These are phyloP conservation scores for Andricus curvator DNA, from an alignment of 2,888 invertebrate species.

Conservation along the genomic window DNA sequence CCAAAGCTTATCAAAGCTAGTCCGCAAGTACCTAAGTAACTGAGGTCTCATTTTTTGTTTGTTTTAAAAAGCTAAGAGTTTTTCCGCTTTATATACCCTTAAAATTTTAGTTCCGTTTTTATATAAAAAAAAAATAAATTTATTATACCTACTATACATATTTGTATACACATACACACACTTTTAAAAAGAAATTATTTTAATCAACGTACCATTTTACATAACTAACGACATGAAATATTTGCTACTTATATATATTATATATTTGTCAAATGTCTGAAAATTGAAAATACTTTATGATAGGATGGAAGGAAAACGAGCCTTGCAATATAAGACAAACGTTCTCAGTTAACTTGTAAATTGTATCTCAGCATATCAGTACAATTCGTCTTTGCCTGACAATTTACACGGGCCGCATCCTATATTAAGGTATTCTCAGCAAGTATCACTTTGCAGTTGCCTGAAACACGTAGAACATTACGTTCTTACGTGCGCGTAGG, in stretches of 20 bases:
- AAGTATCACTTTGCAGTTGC: constrained; percentile 65
- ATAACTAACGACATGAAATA: constrained; percentile 69
- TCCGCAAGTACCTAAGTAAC: constrained; percentile 61
- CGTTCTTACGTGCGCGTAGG: constrained; percentile 74
- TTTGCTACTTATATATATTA: constrained; percentile 72
- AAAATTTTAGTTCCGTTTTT: constrained; percentile 74
- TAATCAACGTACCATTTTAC: constrained; percentile 72
- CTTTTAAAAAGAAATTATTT: constrained; percentile 74
- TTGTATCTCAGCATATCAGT: constrained; percentile 69
- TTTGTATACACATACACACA: constrained; percentile 72
- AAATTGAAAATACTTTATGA: constrained; percentile 73
- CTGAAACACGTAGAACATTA: constrained; percentile 66
- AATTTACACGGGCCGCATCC: constrained; percentile 67
- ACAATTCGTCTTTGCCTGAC: constrained; percentile 69
- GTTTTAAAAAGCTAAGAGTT: constrained; percentile 52
- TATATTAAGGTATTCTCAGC: constrained; percentile 72
- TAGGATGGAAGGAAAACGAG: constrained; percentile 63
- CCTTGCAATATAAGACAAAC: constrained; percentile 20
- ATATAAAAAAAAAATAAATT: constrained; percentile 69
- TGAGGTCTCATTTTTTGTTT: constrained; percentile 56
- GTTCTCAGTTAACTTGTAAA: constrained; percentile 30
- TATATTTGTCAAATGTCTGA: constrained; percentile 44
- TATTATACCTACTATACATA: constrained; percentile 74
- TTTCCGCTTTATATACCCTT: constrained; percentile 71
- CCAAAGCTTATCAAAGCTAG: constrained; percentile 75